Base-by-base conservation (phyloP, 2,888 invertebrate species). In the Cinara cedri region DNA sequence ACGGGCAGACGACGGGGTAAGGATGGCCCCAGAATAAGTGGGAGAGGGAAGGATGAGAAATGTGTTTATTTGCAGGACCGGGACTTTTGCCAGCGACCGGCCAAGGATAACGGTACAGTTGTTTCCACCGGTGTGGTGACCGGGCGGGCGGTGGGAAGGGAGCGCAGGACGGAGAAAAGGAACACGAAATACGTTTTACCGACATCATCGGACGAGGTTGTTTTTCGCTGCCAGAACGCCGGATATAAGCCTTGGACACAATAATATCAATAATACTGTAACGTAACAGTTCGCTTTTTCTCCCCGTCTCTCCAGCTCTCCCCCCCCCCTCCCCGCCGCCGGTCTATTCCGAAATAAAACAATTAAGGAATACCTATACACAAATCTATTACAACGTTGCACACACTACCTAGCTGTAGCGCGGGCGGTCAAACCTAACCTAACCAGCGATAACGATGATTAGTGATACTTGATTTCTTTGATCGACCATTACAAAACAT, bases 41-140 rank as follows among this genome's bases (percentile, higher is more conserved):
- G 54, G 54, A n/a, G n/a, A n/a, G n/a, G n/a, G n/a, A n/a, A n/a
- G n/a, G n/a, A 66, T 68, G 66, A 76, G 76, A 76, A 76, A 66
- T 76, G 76, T 76, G 76, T 76, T 76, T 68, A 60, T 66, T 68
- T 57, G n/a, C n/a, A n/a, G 68, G 57, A 78, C 49, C 57, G 55
- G 76, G 76, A 70, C 55, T 76, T 57, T 76, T 76, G 76, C 76
- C 76, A 76, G 34, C n/a, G 10, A 68, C 57, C 16, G 57, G 55
- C 57, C 55, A 55, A 66, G 57, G 55, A 75, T 66, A 66, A 63
- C 72, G 54, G 75, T 55, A 63, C 62, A 44, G 75, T 55, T 46
- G 42, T 66, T 46, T 19, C 44, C 44, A n/a, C n/a, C n/a, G n/a
- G n/a, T n/a, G n/a, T n/a, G n/a, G n/a, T n/a, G 34, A 34, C 34